Conservation (phyloP, 2,797 vertebrate species). For the Chromis chromis region DNA sequence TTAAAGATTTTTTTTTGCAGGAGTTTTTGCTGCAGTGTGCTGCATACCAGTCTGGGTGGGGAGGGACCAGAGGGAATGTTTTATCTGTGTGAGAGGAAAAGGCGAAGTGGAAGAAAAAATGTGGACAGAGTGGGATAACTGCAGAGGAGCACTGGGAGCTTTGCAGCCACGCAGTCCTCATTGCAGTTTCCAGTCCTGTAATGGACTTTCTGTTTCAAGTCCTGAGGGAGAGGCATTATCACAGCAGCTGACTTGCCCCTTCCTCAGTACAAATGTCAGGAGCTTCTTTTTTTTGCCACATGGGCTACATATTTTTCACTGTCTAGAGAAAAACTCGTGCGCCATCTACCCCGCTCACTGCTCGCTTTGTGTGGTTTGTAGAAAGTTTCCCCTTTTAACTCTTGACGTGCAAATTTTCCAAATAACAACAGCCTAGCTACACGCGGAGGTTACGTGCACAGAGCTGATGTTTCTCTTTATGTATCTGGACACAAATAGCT, state of each 20-base stretch:
- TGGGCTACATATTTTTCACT: slow-evolving; percentile 64
- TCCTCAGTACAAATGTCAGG: slow-evolving; percentile 62
- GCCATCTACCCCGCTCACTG: slow-evolving; percentile 42
- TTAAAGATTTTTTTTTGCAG: slow-evolving; percentile 33
- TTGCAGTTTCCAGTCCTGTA: slow-evolving; percentile 60
- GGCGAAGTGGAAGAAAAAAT: slow-evolving; percentile 29
- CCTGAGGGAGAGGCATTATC: slow-evolving; percentile 59
- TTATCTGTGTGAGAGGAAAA: slow-evolving; percentile 60
- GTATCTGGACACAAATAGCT: slow-evolving; percentile 41
- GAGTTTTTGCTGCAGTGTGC: slow-evolving; percentile 83
- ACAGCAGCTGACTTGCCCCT: slow-evolving; percentile 51
- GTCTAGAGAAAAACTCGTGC: slow-evolving; percentile 43
- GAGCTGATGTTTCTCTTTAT: slow-evolving; percentile 19
- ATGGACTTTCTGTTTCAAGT: slow-evolving; percentile 67
- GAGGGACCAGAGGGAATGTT: slow-evolving; percentile 70
- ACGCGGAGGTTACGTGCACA: slow-evolving; percentile 36
- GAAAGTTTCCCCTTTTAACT: slow-evolving; percentile 49
- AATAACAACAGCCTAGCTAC: slow-evolving; percentile 19
- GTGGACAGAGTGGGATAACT: slow-evolving; percentile 43
- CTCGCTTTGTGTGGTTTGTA: slow-evolving; percentile 14
- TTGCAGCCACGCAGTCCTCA: slow-evolving; percentile 43
- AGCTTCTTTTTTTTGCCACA: slow-evolving; percentile 61
- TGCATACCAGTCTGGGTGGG: slow-evolving; percentile 76
- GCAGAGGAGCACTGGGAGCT: slow-evolving; percentile 47
- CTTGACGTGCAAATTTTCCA: slow-evolving; percentile 10